A percentile compares a stretch with the other conserved stretches of the same genome.
Evolutionary conservation across 1,140 invertebrate genomes (phyloP).

Genomic region (Magallana gigas): DNA sequence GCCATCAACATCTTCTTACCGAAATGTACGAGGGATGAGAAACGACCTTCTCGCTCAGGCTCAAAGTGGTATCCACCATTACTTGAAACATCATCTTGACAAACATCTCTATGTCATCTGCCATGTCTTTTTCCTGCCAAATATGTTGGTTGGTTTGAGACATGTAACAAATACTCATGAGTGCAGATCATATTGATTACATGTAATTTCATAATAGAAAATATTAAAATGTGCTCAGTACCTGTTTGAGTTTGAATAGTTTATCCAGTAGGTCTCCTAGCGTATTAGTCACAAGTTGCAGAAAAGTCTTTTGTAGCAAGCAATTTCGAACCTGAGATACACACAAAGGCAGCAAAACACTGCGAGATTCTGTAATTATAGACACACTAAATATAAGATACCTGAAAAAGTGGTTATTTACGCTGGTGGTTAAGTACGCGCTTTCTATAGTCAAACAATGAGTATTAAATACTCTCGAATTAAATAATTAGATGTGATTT

Average conservation of each 20-base stretch:
- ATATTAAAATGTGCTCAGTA: constrained; percentile 36
- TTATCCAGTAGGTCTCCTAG: constrained; percentile 72
- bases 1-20: background rate
- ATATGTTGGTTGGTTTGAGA: background rate
- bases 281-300: constrained; percentile 64
- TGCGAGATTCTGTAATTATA: constrained; percentile 85
- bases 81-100: constrained; percentile 2
- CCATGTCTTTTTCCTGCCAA: constrained; percentile 25
- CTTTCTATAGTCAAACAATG: too few species aligned
- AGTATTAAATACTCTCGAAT: too few species aligned
- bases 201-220: background rate
- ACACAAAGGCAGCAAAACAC: constrained; percentile 76
- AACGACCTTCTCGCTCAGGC: constrained; percentile 30
- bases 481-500: too few species aligned
- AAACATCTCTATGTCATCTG: constrained; percentile 9
- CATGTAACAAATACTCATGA: too few species aligned
- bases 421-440: too few species aligned
- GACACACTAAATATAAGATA: background rate
- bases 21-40: background rate
- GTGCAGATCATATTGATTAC: too few species aligned
- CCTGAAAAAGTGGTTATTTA: too few species aligned
- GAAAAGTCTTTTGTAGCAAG: constrained; percentile 82
- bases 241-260: constrained; percentile 68
- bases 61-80: constrained; percentile 31
- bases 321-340: constrained; percentile 68